Evolutionary conservation across 2,113 vertebrate species (phyloP).

Genomic region (Prochilodus magdalenae): DNA sequence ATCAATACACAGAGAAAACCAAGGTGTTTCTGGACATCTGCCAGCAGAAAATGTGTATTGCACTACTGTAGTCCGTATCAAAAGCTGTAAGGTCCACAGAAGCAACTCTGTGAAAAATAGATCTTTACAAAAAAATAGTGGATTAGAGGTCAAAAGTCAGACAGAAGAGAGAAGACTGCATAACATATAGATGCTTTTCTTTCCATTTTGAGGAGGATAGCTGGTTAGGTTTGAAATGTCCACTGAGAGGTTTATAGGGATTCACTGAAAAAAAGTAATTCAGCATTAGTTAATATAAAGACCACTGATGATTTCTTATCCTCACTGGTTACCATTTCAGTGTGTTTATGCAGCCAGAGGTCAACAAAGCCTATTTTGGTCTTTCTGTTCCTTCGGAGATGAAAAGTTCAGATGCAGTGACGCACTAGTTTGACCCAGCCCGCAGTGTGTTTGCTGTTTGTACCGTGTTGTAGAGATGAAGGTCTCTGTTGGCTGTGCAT

Average conservation of each 20-base stretch:
- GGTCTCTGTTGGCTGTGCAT: background rate
- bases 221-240: background rate
- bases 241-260: too few relatives aligned
- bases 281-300: background rate
- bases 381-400: background rate
- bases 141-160: background rate
- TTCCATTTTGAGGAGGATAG: background rate
- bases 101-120: too few relatives aligned
- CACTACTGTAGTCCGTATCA: background rate
- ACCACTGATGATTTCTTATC: background rate
- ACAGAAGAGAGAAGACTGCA: background rate
- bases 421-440: background rate
- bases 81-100: background rate
- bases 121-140: background rate
- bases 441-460: background rate
- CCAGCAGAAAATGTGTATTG: background rate
- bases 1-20: constrained; percentile 15
- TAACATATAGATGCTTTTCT: background rate
- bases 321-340: background rate
- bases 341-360: background rate
- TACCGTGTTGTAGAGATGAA: constrained; percentile 21
- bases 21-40: background rate
- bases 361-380: background rate
- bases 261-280: too few relatives aligned
- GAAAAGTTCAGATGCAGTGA: constrained; percentile 26